Evolutionary conservation across 1,140 invertebrate species (phyloP), one percentile per base, ranked within the genome.

Genomic region (Octopus sinensis): DNA sequence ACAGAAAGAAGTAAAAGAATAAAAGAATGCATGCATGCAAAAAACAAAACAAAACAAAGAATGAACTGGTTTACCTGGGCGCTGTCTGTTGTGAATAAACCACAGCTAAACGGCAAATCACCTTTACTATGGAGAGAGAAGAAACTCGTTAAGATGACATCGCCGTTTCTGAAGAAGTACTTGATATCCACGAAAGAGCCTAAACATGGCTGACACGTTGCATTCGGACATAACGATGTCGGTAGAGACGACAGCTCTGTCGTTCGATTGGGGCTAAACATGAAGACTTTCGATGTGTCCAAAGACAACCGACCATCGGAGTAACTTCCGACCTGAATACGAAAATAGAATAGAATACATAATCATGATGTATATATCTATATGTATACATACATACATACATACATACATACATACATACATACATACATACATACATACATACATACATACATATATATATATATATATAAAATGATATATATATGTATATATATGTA

Each of bases 111-210:
- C 43, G 85, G 83, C n/a, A 76, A 77, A 0, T 3, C 12, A 0
- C 87, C 88, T 6, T 54, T 51, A 7, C 83, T 54, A 79, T 90
- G 89, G 6, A 89, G 76, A 56, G 86, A 86, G 81, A 89, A 90
- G 9, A 87, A 81, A 12, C 87, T 87, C 80, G 85, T 88, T 78
- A 90, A 83, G 62, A 89, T 78, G 30, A 90, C 82, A 76, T 89
- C 88, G 30, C 89, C 89, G 53, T 83, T 62, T 30, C 83, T 30
- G 78, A 83, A 88, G 76, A 86, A 82, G 71, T 88, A 88, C 82
- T 87, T 88, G 12, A 84, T 76, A 2, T 83, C 78, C 62, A 62
- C 30, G n/a, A 83, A 82, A 6, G 80, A 68, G 4, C 84, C 85
- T 4, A 88, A 81, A 76, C 88, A 88, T 13, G 85, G 84, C 4